phyloP scores from a whole-genome alignment of 2,888 invertebrate genomes.

The Cryptus viduatorius region DNA sequence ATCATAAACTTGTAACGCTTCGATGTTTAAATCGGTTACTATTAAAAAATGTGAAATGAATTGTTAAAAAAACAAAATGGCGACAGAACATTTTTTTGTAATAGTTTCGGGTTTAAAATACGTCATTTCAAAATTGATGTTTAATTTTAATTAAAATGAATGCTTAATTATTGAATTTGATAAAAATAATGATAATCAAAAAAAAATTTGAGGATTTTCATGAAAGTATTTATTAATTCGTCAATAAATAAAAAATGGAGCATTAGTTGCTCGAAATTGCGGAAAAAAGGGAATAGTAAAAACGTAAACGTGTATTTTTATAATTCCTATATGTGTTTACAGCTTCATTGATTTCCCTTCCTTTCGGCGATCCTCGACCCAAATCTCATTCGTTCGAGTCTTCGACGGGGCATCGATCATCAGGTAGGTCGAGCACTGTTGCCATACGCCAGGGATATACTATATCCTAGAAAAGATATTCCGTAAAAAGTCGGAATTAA shows the following conservation, averaged over 20 bases:
- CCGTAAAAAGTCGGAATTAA: constrained; percentile 62
- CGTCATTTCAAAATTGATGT: background rate
- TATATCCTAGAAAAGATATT: constrained; percentile 21
- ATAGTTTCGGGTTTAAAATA: no score
- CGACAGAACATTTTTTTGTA: no score
- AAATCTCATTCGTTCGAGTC: constrained; percentile 23
- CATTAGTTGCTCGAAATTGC: background rate
- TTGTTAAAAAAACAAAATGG: no score
- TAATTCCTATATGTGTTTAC: background rate
- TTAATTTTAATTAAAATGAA: background rate
- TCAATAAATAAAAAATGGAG: background rate
- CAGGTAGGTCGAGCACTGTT: background rate
- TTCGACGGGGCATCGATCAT: constrained; percentile 10
- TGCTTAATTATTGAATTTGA: no score
- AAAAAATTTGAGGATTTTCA: no score
- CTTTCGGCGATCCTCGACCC: constrained; percentile 28
- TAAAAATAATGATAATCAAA: no score
- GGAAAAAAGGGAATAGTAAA: background rate
- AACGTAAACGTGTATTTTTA: background rate
- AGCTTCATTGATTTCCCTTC: constrained; percentile 15
- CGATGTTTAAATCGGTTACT: no score
- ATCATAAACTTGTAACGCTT: no score
- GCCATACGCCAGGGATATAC: background rate
- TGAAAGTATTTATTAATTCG: background rate
- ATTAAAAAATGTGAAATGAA: no score